Conservation (phyloP, 2,888 invertebrate species). For the Drosophila paramelanica region DNA sequence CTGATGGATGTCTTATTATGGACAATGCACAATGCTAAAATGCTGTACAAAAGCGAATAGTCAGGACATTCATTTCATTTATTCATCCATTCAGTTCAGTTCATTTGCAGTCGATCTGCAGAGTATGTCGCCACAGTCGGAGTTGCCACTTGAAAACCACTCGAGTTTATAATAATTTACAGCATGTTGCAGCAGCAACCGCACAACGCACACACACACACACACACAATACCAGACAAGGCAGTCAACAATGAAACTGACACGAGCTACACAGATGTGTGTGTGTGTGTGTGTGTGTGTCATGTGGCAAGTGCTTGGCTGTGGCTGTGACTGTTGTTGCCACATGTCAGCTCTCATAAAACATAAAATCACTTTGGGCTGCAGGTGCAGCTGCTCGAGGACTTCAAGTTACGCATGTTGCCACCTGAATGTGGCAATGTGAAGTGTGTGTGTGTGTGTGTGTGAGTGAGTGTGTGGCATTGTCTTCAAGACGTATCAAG, state of each 20-base stretch:
- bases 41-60: slow-evolving; percentile 5
- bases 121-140: slow-evolving; percentile 40
- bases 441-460: slow-evolving; percentile 18
- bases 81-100: slow-evolving; percentile 28
- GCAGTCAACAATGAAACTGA: slow-evolving; percentile 61
- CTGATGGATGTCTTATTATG: slow-evolving; percentile 29
- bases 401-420: slow-evolving; percentile 35
- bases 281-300: slow-evolving; percentile 11
- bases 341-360: slow-evolving; percentile 79
- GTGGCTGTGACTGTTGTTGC: slow-evolving; percentile 63
- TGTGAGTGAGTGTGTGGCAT: slow-evolving; percentile 26
- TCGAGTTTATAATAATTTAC: slow-evolving; percentile 71
- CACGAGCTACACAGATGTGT: slow-evolving; percentile 24
- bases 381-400: slow-evolving; percentile 48
- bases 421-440: slow-evolving; percentile 44
- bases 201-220: slow-evolving; percentile 36
- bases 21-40: slow-evolving; percentile 5
- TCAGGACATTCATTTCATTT: slow-evolving; percentile 1
- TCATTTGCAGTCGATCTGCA: slow-evolving; percentile 48
- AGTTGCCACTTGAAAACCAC: slow-evolving; percentile 59
- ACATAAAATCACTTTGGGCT: slow-evolving; percentile 72
- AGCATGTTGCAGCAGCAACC: slow-evolving; percentile 67
- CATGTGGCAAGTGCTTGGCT: slow-evolving; percentile 50
- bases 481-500: slow-evolving; percentile 48
- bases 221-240: slow-evolving; percentile 28